Base-by-base conservation (phyloP, 1,140 invertebrate species). In the Rhagoletis zephyria region DNA sequence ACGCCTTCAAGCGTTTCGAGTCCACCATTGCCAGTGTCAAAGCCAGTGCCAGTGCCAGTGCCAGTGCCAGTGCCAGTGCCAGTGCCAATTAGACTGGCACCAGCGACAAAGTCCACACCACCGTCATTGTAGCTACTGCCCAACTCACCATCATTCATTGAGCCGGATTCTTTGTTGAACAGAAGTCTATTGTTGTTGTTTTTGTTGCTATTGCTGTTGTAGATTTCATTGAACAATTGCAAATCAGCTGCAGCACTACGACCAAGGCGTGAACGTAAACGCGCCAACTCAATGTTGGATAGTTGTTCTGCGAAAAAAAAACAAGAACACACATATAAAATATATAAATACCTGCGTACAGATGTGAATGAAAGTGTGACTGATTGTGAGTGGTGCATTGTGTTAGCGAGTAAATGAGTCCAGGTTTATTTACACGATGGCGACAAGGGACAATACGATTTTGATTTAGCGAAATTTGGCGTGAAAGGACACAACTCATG, bases 221-320 rank as follows among this genome's bases (percentile, higher is more conserved):
- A 81, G 48, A 81, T 81, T 30, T 81, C 74, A 81, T 81, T 81
- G 74, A 56, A 56, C 48, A 81, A 81, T 81, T 56, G 74, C 45
- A 81, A 81, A 81, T 81, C 74, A 30, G 74, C 74, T 3, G 74
- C 74, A 9, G 74, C 48, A 19, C 74, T 81, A 10, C 48, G 74
- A 10, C 74, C 45, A 16, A 81, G 74, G 74, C 48, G 74, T 56
- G 48, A 19, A 81, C 74, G 45, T 42, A 81, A 81, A 56, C 16
- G 74, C 48, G 74, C 74, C 74, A 81, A 56, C 48, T 81, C 74
- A 9, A 81, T 81, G 45, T 81, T 51, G 74, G 74, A 81, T 19
- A 81, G 45, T 81, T 81, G 74, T 19, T 19, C 74, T 81, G 48
- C 45, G 45, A 56, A 9, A n/a, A 56, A 51, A 70, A 81, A 51